Percentiles rank a stretch among this genome's conserved stretches.
phyloP scores from a whole-genome alignment of 2,888 invertebrate species.

The Petrolisthes cinctipes region DNA sequence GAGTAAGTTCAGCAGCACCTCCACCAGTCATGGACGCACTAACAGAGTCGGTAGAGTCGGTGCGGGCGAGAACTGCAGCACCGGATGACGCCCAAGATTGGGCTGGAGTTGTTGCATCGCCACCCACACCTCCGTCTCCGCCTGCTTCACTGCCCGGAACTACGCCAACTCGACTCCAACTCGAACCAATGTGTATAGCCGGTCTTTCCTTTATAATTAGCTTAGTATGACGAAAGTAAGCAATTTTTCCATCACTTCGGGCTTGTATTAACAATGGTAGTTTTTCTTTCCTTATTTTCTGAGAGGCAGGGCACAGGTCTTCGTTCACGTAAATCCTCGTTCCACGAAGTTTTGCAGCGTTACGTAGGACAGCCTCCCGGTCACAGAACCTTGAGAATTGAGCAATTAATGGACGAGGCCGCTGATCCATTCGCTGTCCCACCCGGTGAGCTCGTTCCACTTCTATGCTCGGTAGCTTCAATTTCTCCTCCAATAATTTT shows the following conservation, averaged over 20 bases:
- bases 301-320: background rate
- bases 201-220: background rate
- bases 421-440: background rate
- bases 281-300: background rate
- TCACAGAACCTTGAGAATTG: background rate
- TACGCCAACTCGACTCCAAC: background rate
- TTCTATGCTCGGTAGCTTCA: background rate
- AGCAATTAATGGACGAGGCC: background rate
- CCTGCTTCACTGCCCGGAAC: no score
- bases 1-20: no score
- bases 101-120: background rate
- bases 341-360: background rate
- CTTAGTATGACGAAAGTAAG: background rate
- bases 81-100: background rate
- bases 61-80: no score
- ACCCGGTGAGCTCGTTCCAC: background rate
- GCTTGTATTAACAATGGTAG: background rate
- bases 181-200: background rate
- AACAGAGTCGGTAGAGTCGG: no score
- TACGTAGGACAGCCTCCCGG: background rate
- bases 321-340: constrained; percentile 1
- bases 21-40: no score
- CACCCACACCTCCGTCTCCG: background rate
- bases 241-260: background rate
- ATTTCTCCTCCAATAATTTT: no score